These are phyloP conservation scores for Heteromurus nitidus DNA, from an alignment of 2,888 invertebrate genomes.

Conservation along the genomic window DNA sequence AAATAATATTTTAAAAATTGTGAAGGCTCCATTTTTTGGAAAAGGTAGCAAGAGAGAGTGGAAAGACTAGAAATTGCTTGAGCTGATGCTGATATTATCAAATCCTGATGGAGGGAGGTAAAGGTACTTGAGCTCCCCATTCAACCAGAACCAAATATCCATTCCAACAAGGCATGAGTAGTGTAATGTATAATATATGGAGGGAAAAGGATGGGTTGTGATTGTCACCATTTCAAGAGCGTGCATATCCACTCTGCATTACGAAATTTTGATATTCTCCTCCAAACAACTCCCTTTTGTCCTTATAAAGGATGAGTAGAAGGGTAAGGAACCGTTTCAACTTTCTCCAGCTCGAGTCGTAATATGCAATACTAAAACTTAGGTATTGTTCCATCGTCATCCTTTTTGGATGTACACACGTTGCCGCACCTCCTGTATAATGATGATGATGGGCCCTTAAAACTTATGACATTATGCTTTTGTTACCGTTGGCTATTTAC, in stretches of 20 bases:
- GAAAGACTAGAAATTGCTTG: conserved; percentile 24
- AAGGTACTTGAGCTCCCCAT: conserved; percentile 22
- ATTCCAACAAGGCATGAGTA: conserved; percentile 1
- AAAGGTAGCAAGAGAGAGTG: neutral
- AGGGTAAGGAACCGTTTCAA: no score
- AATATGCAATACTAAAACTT: no score
- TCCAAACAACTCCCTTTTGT: no score
- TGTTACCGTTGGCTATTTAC: conserved; percentile 20
- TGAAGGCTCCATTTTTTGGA: conserved; percentile 1
- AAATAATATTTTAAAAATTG: neutral
- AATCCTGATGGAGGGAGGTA: conserved; percentile 18
- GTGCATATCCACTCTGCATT: no score
- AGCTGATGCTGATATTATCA: conserved; percentile 16
- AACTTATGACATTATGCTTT: conserved; percentile 34
- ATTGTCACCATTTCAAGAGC: no score
- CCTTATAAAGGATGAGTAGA: no score
- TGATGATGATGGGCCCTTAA: conserved; percentile 32
- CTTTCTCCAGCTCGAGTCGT: no score
- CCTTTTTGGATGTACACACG: no score
- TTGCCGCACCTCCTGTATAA: no score
- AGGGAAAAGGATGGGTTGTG: no score
- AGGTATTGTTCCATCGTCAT: no score
- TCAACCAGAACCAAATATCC: neutral
- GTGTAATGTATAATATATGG: neutral
- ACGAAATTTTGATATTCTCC: no score